These are phyloP conservation scores for Agriopis leucophaearia DNA, from an alignment of 2,888 invertebrate genomes.

Conservation along the genomic window DNA sequence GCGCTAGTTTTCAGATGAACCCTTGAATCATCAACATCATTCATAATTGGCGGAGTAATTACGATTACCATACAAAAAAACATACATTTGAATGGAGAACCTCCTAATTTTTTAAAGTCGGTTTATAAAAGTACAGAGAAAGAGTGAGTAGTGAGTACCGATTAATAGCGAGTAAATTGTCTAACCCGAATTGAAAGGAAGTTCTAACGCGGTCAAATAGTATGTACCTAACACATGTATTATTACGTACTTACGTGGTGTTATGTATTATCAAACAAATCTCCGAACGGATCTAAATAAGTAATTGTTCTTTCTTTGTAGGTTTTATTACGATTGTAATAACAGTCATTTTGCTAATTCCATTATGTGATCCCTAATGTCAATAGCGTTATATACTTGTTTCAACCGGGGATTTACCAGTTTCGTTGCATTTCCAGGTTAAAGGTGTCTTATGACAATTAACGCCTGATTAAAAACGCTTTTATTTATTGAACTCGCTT, in stretches of 20 bases:
- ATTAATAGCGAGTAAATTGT: neutral
- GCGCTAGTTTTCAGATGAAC: too few relatives aligned
- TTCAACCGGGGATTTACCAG: neutral
- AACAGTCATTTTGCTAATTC: slow-evolving; percentile 56
- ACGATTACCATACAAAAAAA: too few relatives aligned
- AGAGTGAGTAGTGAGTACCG: too few relatives aligned
- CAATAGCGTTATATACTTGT: neutral
- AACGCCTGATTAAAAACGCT: too few relatives aligned
- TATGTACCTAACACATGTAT: slow-evolving; percentile 6
- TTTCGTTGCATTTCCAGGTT: too few relatives aligned
- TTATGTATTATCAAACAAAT: slow-evolving; percentile 26
- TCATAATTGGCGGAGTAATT: too few relatives aligned
- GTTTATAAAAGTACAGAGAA: too few relatives aligned
- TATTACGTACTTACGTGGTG: slow-evolving; percentile 12
- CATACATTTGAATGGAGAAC: too few relatives aligned
- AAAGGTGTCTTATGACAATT: too few relatives aligned
- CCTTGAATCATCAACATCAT: too few relatives aligned
- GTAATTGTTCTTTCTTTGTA: slow-evolving; percentile 57
- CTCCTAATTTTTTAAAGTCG: too few relatives aligned
- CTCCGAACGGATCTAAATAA: slow-evolving; percentile 24
- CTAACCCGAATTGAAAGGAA: slow-evolving; percentile 28
- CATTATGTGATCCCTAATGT: slow-evolving; percentile 46
- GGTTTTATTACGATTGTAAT: slow-evolving; percentile 45
- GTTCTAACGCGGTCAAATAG: slow-evolving; percentile 28
- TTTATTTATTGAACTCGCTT: too few relatives aligned